Evolutionary conservation across 2,797 vertebrate species (phyloP), one percentile per base, ranked within the genome.

Genomic region (Parauchenoglanis ngamensis): DNA sequence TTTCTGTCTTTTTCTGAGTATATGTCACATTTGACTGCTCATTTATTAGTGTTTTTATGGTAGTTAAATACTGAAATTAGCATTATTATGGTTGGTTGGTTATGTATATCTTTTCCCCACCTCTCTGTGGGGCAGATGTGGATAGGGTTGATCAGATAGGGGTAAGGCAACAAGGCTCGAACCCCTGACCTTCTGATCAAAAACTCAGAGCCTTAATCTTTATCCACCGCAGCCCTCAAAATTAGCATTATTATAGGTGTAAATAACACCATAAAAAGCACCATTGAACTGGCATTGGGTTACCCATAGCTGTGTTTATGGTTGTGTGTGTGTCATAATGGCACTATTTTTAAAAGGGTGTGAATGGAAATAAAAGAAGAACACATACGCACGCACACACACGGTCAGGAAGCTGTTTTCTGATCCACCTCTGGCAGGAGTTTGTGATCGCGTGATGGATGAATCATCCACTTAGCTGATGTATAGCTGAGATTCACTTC

Each of bases 391-490:
- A 76, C 84, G 35, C 28, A 70, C 21, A 86, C 75, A 79, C 63
- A 59, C 40, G 6, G 17, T 63, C 54, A 52, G 75, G 65, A 84
- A 84, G 82, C 70, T 81, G 54, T 52, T 80, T 52, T 78, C 6
- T 25, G 7, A 46, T 31, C 31, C 81, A 84, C 49, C 46, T 87
- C 89, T 94, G 92, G 92, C 90, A 90, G 88, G 19, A 67, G 56
- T 82, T 25, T 21, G 54, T 28, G 78, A 90, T 93, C 92, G 91
- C 93, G 91, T 94, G 94, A 94, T 79, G 88, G 87, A 90, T 92
- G 86, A 91, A 90, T 94, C 93, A 94, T 90, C 83, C 88, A 86
- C 89, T 93, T 92, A 92, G 90, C 90, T 86, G 89, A 93, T 93
- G 91, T 91, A 92, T 84, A 86, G 90, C 87, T 3, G 8, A 70